Conservation (phyloP, 2,888 invertebrate species). For the Hartigia nigra region DNA sequence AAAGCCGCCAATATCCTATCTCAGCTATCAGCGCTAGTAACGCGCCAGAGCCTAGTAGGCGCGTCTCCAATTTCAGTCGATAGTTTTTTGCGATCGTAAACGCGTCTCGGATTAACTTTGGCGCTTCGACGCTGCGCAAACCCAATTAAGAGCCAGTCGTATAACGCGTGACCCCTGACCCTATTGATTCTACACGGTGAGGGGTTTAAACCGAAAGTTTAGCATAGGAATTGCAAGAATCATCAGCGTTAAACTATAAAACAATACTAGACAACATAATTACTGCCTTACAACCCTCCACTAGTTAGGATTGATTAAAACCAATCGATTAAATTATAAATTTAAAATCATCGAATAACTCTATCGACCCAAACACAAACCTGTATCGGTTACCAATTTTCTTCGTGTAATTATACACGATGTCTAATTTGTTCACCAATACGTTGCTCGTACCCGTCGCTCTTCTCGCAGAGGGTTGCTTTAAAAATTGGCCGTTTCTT, state of each 20-base stretch:
- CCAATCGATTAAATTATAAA: not conserved
- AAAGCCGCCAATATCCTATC: conserved; percentile 48
- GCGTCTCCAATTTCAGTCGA: conserved; percentile 62
- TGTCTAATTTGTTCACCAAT: not conserved
- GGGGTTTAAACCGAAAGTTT: conserved; percentile 12
- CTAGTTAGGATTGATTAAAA: not conserved
- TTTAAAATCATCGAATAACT: not conserved
- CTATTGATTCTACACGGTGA: conserved; percentile 16
- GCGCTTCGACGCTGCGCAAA: conserved; percentile 39
- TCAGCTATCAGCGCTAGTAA: conserved; percentile 45
- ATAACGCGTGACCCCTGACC: conserved; percentile 38
- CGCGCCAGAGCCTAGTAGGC: conserved; percentile 41
- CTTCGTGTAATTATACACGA: not conserved
- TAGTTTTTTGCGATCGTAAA: conserved; percentile 64
- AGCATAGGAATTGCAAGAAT: not conserved
- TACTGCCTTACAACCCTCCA: not conserved
- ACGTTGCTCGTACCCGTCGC: conserved; percentile 30
- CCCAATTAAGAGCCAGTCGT: conserved; percentile 49
- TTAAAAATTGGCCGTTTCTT: conserved; percentile 45
- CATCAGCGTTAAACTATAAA: not conserved
- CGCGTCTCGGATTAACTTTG: conserved; percentile 56
- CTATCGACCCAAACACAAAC: not conserved
- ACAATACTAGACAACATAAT: not conserved
- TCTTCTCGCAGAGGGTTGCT: conserved; percentile 12
- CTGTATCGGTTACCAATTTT: not conserved